A percentile compares a stretch with the other conserved stretches of the same genome.
phyloP scores from a whole-genome alignment of 2,888 invertebrate species.

The Linyphia triangularis region DNA sequence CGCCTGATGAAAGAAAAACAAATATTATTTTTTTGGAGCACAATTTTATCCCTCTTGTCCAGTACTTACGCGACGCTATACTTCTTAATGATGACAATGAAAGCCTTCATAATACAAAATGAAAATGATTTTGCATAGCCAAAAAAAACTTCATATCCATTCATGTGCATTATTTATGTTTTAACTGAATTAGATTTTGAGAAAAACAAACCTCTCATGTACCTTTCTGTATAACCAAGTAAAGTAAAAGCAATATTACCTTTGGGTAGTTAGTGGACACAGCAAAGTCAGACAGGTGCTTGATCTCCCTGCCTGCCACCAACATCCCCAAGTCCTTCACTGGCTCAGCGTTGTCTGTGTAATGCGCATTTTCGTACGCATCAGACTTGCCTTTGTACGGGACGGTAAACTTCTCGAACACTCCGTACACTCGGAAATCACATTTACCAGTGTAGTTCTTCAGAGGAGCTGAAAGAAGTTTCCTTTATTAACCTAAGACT shows the following conservation, averaged over 20 bases:
- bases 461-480: constrained; percentile 4
- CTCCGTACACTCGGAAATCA: constrained; percentile 58
- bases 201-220: not conserved
- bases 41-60: too few relatives aligned
- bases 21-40: too few relatives aligned
- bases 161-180: not conserved
- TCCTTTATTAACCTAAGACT: too few relatives aligned
- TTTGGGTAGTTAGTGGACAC: constrained; percentile 54
- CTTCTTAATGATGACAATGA: too few relatives aligned
- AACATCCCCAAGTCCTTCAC: constrained; percentile 36
- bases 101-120: too few relatives aligned
- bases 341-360: not conserved
- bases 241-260: too few relatives aligned
- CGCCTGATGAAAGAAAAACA: too few relatives aligned
- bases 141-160: not conserved
- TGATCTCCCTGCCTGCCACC: not conserved
- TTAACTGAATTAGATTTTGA: not conserved
- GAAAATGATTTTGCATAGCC: too few relatives aligned
- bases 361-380: constrained; percentile 26
- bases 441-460: constrained; percentile 33
- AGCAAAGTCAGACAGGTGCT: constrained; percentile 39
- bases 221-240: not conserved
- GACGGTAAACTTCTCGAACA: constrained; percentile 60
- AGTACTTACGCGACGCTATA: too few relatives aligned
- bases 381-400: constrained; percentile 41